Evolutionary conservation across 2,113 vertebrate species (phyloP).

Genomic region (Antennarius striatus): DNA sequence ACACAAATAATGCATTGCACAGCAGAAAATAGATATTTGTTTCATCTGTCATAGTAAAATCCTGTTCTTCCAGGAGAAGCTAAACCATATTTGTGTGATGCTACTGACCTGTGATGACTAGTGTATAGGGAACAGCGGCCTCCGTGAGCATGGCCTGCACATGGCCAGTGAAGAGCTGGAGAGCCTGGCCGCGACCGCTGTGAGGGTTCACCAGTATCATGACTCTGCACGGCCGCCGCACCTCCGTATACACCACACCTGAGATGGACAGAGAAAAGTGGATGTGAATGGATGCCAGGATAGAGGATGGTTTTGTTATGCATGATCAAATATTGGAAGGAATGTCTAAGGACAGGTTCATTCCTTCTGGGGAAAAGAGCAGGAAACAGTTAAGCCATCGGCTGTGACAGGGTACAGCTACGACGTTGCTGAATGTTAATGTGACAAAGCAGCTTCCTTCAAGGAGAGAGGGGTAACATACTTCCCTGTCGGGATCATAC

Average conservation of each 20-base stretch:
- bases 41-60: too few relatives aligned
- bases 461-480: slow-evolving; percentile 6
- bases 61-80: too few relatives aligned
- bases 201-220: slow-evolving; percentile 88
- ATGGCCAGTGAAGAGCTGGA: slow-evolving; percentile 80
- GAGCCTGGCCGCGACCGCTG: slow-evolving; percentile 83
- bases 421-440: slow-evolving; percentile 25
- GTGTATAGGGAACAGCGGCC: slow-evolving; percentile 79
- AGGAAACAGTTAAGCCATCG: slow-evolving; percentile 16
- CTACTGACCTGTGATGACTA: slow-evolving; percentile 83
- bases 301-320: slow-evolving; percentile 3
- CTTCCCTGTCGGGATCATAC: slow-evolving; percentile 8
- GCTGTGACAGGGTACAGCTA: slow-evolving; percentile 25
- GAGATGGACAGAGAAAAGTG: slow-evolving; percentile 24
- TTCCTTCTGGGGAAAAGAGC: slow-evolving; percentile 6
- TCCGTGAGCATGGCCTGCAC: slow-evolving; percentile 84
- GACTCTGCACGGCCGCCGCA: slow-evolving; percentile 76
- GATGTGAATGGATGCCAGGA: slow-evolving; percentile 4
- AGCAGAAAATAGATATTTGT: background rate
- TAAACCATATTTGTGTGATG: too few relatives aligned
- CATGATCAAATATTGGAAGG: slow-evolving; percentile 23
- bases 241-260: slow-evolving; percentile 43
- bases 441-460: slow-evolving; percentile 17
- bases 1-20: slow-evolving; percentile 40
- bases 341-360: slow-evolving; percentile 18